phyloP scores from a whole-genome alignment of 2,888 invertebrate genomes.

The Lasioglossum calceatum region DNA sequence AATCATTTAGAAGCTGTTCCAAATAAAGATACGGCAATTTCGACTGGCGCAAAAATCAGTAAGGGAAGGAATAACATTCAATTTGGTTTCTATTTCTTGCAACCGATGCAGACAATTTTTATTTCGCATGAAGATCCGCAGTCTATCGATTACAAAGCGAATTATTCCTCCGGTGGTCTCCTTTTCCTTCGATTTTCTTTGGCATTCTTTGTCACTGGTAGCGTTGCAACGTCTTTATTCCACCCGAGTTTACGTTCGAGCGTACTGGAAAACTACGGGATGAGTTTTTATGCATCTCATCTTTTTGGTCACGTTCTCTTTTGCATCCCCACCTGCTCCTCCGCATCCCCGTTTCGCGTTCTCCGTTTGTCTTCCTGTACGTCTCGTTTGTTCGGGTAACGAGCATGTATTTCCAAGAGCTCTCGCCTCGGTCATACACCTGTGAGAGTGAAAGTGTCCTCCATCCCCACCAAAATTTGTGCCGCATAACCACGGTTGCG shows the following conservation, averaged over 20 bases:
- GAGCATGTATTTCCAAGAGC: slow-evolving; percentile 55
- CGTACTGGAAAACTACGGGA: background rate
- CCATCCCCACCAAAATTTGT: slow-evolving; percentile 58
- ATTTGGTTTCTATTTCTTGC: no score
- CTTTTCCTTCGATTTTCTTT: background rate
- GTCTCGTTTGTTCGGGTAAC: slow-evolving; percentile 63
- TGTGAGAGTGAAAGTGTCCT: slow-evolving; percentile 84
- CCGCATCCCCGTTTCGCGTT: background rate
- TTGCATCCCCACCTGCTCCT: background rate
- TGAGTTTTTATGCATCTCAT: background rate
- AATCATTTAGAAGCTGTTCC: no score
- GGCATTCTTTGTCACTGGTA: background rate
- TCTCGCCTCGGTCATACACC: slow-evolving; percentile 82
- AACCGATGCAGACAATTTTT: no score
- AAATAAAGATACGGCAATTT: no score
- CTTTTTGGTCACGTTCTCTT: background rate
- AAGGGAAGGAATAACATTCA: no score
- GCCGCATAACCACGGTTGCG: slow-evolving; percentile 27
- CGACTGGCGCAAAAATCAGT: no score
- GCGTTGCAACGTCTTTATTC: background rate
- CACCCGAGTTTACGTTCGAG: background rate
- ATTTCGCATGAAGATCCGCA: no score
- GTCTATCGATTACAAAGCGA: background rate
- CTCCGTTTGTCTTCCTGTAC: slow-evolving; percentile 9
- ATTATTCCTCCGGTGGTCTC: background rate